Conservation (phyloP, 1,140 invertebrate genomes). For the Mycetomoellerius zeteki region DNA sequence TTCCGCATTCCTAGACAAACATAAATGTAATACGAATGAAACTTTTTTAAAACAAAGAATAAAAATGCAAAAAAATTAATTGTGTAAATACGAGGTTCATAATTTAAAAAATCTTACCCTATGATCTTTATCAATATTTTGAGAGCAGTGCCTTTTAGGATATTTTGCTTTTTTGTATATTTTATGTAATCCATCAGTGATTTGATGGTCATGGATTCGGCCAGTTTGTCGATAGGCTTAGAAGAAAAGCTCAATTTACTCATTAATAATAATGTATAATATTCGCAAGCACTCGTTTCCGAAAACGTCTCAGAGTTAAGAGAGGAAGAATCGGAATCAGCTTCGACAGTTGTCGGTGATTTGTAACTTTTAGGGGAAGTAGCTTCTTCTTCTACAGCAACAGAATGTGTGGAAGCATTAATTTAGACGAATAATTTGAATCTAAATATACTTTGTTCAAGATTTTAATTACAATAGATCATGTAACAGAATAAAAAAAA, state of each 20-base stretch:
- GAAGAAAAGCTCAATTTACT: conserved; percentile 76
- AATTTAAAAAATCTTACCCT: conserved; percentile 70
- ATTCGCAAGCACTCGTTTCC: conserved; percentile 61
- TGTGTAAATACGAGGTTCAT: not conserved
- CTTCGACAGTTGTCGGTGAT: conserved; percentile 72
- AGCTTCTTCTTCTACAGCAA: conserved; percentile 76
- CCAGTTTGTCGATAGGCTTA: conserved; percentile 79
- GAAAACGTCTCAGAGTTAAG: conserved; percentile 51
- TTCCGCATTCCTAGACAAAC: conserved; percentile 76
- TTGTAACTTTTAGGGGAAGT: conserved; percentile 78
- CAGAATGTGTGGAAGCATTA: not conserved
- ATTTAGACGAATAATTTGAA: not conserved
- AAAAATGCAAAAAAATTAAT: conserved; percentile 5
- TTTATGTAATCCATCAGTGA: conserved; percentile 82
- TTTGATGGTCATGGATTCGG: conserved; percentile 80
- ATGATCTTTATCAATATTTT: conserved; percentile 80
- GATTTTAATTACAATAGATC: not conserved
- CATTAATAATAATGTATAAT: conserved; percentile 77
- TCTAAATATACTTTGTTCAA: not conserved
- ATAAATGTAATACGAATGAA: not conserved
- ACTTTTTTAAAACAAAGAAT: not conserved
- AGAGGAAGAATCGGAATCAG: conserved; percentile 50
- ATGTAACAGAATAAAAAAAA: conserved; percentile 16
- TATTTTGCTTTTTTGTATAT: conserved; percentile 76
- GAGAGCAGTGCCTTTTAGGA: conserved; percentile 55